Evolutionary conservation across 2,888 invertebrate genomes (phyloP).

Genomic region (Microctonus hyperodae): DNA sequence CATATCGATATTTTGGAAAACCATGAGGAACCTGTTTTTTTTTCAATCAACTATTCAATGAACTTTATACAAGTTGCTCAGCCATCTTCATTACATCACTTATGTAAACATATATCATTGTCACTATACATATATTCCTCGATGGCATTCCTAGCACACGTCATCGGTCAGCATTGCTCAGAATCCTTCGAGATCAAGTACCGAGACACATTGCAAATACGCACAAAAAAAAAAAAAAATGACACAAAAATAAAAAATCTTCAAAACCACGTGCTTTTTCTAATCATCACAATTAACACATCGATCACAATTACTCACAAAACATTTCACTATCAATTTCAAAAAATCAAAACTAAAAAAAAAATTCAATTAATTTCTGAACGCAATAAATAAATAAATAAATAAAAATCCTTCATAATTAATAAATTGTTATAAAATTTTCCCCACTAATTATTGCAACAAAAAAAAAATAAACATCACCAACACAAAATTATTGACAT

Average conservation of each 20-base stretch:
- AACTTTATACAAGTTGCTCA: slow-evolving; percentile 10
- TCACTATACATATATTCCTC: too few relatives aligned
- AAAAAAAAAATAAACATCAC: too few relatives aligned
- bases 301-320: not conserved
- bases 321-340: not conserved
- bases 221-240: not conserved
- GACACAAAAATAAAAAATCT: slow-evolving; percentile 4
- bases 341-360: too few relatives aligned
- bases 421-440: not conserved
- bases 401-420: not conserved
- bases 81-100: slow-evolving; percentile 21
- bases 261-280: slow-evolving; percentile 26
- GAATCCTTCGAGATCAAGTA: slow-evolving; percentile 8
- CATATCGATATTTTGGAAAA: slow-evolving; percentile 61
- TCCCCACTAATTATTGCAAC: too few relatives aligned
- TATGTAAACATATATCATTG: not conserved
- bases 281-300: not conserved
- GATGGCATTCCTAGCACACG: slow-evolving; percentile 10
- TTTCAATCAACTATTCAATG: not conserved
- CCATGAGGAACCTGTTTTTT: slow-evolving; percentile 47
- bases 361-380: too few relatives aligned
- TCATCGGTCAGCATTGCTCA: slow-evolving; percentile 17
- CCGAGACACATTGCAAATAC: not conserved
- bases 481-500: not conserved
- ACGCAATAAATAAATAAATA: not conserved